phyloP scores from a whole-genome alignment of 1,140 invertebrate genomes.

The Drosophila saltans region DNA sequence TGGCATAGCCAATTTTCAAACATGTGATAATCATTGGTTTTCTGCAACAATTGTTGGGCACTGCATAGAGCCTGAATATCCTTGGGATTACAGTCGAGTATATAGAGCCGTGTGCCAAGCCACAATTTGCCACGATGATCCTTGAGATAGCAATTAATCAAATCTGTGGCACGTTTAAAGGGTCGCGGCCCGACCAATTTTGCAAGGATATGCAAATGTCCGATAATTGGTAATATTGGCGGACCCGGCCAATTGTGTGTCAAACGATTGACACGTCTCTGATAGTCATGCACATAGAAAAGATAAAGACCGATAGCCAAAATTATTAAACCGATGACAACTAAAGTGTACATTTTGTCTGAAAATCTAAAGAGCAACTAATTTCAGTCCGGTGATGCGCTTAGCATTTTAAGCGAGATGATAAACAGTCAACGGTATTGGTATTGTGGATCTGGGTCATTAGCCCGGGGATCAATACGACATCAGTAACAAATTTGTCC shows the following conservation, averaged over 20 bases:
- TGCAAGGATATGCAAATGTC: slow-evolving; percentile 59
- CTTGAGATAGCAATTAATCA: slow-evolving; percentile 42
- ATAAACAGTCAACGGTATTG: slow-evolving; percentile 8
- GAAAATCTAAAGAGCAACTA: slow-evolving; percentile 40
- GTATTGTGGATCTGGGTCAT: slow-evolving; percentile 29
- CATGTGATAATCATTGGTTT: slow-evolving; percentile 83
- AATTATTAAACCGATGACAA: slow-evolving; percentile 31
- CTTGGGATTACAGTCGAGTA: slow-evolving; percentile 68
- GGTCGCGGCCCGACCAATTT: slow-evolving; percentile 48
- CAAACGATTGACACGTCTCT: slow-evolving; percentile 44
- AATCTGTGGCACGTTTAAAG: slow-evolving; percentile 32
- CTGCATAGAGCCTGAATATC: slow-evolving; percentile 66
- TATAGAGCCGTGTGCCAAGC: slow-evolving; percentile 60
- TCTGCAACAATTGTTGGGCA: slow-evolving; percentile 84
- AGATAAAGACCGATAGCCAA: slow-evolving; percentile 30
- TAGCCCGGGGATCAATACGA: slow-evolving; percentile 29
- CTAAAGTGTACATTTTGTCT: slow-evolving; percentile 38
- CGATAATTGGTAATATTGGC: slow-evolving; percentile 50
- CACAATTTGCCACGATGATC: slow-evolving; percentile 68
- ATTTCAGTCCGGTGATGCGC: slow-evolving; percentile 15
- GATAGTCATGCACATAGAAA: slow-evolving; percentile 34
- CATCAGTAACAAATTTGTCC: slow-evolving; percentile 9
- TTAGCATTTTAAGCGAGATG: slow-evolving; percentile 50
- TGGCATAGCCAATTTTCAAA: slow-evolving; percentile 87
- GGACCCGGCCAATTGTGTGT: slow-evolving; percentile 65